phyloP scores from a whole-genome alignment of 2,797 vertebrate species.

The Corythornis leucogaster region DNA sequence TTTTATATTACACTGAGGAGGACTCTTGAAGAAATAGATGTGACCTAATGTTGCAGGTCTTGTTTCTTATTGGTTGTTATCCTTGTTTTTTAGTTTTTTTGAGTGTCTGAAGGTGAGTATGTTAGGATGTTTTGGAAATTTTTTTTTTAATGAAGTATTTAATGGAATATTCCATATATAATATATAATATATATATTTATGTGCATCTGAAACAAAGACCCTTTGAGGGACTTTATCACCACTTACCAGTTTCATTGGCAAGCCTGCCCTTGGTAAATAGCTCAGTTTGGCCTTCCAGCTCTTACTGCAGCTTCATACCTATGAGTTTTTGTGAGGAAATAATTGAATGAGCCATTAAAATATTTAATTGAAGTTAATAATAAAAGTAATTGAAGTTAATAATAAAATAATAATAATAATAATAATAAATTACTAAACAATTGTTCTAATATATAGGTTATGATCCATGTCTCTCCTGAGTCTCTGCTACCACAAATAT shows the following conservation, averaged over 20 bases:
- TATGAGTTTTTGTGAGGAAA: background rate
- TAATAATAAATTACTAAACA: background rate
- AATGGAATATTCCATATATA: background rate
- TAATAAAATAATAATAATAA: background rate
- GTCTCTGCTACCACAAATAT: background rate
- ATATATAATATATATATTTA: no score
- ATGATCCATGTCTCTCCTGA: background rate
- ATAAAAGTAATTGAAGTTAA: background rate
- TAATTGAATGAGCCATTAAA: background rate
- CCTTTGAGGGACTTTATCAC: background rate
- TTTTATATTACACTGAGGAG: background rate
- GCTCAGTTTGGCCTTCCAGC: background rate
- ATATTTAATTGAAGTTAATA: background rate
- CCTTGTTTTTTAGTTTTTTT: background rate
- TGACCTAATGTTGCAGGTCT: background rate
- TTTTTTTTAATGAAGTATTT: background rate
- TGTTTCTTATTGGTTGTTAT: background rate
- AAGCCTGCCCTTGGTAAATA: background rate
- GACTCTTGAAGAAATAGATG: background rate
- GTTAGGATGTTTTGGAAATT: background rate
- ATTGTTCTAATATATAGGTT: background rate
- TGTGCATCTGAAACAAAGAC: background rate
- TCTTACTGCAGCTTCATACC: background rate
- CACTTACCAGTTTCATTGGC: background rate
- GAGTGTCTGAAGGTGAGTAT: background rate